Evolutionary conservation across 2,797 vertebrate genomes (phyloP).

Genomic region (Smutsia temminckii): DNA sequence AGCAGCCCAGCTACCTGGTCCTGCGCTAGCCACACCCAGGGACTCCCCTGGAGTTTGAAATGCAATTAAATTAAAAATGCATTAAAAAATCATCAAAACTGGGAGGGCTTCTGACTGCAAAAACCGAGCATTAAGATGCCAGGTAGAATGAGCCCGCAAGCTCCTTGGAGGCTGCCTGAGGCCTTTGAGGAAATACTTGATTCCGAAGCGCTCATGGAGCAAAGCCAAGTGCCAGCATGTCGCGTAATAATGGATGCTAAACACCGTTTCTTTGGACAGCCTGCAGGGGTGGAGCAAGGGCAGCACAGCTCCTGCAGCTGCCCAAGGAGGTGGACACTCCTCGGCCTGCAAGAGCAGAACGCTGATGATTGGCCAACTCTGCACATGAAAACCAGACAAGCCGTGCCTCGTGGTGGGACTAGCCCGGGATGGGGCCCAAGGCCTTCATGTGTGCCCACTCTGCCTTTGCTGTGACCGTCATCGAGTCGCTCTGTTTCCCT

Average conservation of each 20-base stretch:
- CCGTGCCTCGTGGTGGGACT: rapidly evolving
- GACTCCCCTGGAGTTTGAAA: background rate
- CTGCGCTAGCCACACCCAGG: rapidly evolving
- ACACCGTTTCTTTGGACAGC: rapidly evolving
- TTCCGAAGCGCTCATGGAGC: background rate
- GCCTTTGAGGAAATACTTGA: background rate
- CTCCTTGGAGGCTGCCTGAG: background rate
- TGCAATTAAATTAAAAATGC: background rate
- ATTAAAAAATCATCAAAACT: background rate
- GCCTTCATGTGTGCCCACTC: background rate
- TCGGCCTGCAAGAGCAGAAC: background rate
- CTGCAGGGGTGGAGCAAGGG: rapidly evolving
- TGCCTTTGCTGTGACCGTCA: background rate
- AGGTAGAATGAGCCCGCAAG: rapidly evolving
- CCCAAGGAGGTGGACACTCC: rapidly evolving
- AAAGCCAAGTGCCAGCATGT: too few species aligned
- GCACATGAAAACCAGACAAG: rapidly evolving
- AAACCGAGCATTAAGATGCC: background rate
- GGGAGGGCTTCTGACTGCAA: background rate
- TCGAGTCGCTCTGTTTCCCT: background rate
- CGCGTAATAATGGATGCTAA: rapidly evolving
- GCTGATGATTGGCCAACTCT: too few species aligned
- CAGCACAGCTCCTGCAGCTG: background rate
- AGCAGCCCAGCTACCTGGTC: rapidly evolving
- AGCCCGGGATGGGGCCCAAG: rapidly evolving